These are phyloP conservation scores for Chaetodon trifasciatus DNA, from an alignment of 2,797 vertebrate species.

Conservation along the genomic window DNA sequence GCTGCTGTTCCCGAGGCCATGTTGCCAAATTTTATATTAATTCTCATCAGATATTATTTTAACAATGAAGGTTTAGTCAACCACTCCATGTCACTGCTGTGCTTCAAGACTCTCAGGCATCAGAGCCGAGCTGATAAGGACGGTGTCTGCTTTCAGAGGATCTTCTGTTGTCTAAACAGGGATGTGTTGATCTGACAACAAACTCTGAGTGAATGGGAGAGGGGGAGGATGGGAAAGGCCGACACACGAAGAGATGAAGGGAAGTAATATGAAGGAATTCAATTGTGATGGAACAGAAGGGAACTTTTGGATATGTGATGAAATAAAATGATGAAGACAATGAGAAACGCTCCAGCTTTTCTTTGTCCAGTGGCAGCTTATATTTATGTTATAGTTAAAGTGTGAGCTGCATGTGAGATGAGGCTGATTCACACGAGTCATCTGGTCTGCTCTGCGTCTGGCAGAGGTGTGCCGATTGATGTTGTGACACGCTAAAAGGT, in stretches of 20 bases:
- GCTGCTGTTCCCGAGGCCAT: no score
- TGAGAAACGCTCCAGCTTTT: not conserved
- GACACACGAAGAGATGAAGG: not conserved
- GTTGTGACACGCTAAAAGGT: constrained; percentile 75
- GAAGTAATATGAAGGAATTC: not conserved
- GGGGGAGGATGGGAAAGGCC: constrained; percentile 25
- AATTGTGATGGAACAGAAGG: not conserved
- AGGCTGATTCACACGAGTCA: constrained; percentile 48
- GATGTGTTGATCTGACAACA: constrained; percentile 72
- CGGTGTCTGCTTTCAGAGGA: constrained; percentile 64
- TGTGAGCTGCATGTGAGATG: constrained; percentile 30
- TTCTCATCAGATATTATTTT: no score
- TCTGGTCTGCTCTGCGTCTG: constrained; percentile 47
- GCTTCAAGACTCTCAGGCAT: constrained; percentile 31
- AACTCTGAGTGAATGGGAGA: constrained; percentile 46
- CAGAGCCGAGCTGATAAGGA: constrained; percentile 56
- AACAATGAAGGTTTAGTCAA: no score
- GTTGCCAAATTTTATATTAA: no score
- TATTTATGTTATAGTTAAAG: constrained; percentile 14
- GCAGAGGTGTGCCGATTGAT: constrained; percentile 71
- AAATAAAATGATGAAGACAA: not conserved
- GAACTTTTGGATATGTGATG: not conserved
- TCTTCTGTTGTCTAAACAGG: constrained; percentile 80
- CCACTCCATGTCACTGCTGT: constrained; percentile 34
- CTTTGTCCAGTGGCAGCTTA: not conserved